Evolutionary conservation across 2,888 invertebrate species (phyloP).

Genomic region (Sesia apiformis): DNA sequence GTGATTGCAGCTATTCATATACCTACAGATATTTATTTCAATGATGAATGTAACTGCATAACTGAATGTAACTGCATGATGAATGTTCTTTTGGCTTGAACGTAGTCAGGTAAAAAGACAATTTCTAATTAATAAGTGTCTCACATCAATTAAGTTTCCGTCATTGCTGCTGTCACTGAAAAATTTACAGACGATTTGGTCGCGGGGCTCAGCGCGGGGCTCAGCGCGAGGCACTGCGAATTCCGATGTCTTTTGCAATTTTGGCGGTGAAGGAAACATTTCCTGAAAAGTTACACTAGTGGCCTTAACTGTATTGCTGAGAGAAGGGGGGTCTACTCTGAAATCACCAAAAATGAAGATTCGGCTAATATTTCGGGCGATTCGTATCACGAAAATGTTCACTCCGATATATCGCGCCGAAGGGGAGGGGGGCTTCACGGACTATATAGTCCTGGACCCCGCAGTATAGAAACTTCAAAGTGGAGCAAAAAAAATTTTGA

Average conservation of each 20-base stretch:
- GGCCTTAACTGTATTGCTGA: no score
- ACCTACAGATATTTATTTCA: no score
- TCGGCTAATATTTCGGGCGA: background rate
- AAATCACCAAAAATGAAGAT: background rate
- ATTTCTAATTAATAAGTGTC: background rate
- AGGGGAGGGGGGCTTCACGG: no score
- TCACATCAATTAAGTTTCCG: slow-evolving; percentile 21
- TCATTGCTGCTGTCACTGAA: slow-evolving; percentile 41
- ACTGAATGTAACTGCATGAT: no score
- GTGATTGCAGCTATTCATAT: no score
- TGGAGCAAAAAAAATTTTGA: no score
- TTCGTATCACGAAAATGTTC: background rate
- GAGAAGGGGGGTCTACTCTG: background rate
- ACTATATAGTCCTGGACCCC: no score
- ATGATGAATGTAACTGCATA: no score
- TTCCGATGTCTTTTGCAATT: slow-evolving; percentile 3
- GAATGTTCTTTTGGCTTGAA: no score
- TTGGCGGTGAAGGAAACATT: background rate
- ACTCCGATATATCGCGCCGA: no score
- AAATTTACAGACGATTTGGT: slow-evolving; percentile 16
- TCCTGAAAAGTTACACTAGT: no score
- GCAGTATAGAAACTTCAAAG: no score
- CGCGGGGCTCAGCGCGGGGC: slow-evolving; percentile 11
- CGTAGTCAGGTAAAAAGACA: background rate
- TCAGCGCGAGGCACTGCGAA: slow-evolving; percentile 13